Conservation (phyloP, 30 jellyfish, hydroid and myxozoan species). For the Calvadosia cruxmelitensis region DNA sequence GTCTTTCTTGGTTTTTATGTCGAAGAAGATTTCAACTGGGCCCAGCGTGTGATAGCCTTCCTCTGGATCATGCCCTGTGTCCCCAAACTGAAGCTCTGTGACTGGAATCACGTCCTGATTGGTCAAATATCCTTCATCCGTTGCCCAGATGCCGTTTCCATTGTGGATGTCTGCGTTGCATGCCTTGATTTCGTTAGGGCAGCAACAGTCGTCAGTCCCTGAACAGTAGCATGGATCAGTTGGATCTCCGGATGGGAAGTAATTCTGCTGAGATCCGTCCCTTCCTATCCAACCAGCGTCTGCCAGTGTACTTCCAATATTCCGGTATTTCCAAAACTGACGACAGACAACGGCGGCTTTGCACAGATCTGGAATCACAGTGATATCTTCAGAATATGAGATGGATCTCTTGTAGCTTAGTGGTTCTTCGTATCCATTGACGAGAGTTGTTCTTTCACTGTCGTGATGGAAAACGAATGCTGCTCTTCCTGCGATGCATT, state of each 20-base stretch:
- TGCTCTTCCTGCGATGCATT: too few relatives aligned
- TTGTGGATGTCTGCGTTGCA: neutral
- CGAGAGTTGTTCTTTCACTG: neutral
- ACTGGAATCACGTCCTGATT: neutral
- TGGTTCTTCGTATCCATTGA: conserved; percentile 1
- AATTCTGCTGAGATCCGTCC: neutral
- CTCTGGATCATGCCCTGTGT: neutral
- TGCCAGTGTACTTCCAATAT: neutral
- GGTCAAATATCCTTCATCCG: neutral
- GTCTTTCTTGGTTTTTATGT: too few relatives aligned
- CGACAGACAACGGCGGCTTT: neutral
- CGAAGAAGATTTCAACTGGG: neutral
- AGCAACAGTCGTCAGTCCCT: neutral
- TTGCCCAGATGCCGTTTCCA: neutral
- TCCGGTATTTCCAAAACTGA: neutral
- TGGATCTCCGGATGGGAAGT: neutral
- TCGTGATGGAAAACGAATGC: neutral
- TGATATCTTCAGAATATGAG: neutral
- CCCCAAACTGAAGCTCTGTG: neutral
- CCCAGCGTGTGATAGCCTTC: neutral
- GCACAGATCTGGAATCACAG: neutral
- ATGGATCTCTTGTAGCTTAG: neutral
- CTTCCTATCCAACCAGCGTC: neutral
- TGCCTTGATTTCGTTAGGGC: neutral
- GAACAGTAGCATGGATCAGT: neutral